phyloP scores from a whole-genome alignment of 1,140 invertebrate genomes.

The Scylla paramamosain region DNA sequence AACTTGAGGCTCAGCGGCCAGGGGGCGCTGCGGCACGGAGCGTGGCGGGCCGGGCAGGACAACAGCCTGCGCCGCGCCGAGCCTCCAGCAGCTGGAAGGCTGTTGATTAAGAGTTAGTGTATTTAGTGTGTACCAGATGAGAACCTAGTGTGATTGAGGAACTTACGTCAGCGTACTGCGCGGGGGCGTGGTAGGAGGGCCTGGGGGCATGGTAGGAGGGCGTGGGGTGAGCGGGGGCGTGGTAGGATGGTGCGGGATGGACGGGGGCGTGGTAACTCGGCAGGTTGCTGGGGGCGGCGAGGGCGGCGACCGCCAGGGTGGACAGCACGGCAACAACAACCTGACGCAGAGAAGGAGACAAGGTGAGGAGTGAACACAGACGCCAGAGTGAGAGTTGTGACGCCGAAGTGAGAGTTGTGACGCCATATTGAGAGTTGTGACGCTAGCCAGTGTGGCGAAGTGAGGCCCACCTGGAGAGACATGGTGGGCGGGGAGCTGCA shows the following conservation, averaged over 20 bases:
- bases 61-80: no score
- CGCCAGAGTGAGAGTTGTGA: background rate
- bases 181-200: background rate
- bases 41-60: background rate
- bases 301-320: background rate
- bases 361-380: background rate
- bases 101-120: background rate
- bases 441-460: no score
- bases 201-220: background rate
- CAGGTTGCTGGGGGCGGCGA: background rate
- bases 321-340: constrained; percentile 6
- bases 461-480: background rate
- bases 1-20: background rate
- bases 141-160: background rate
- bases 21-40: background rate
- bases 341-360: background rate
- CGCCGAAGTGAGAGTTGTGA: no score
- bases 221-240: background rate
- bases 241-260: background rate
- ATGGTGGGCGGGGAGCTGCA: background rate
- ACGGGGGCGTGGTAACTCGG: background rate
- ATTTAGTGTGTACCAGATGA: background rate
- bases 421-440: no score
- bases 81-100: background rate
- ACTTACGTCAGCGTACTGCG: background rate